These are phyloP conservation scores for Drosophila kikkawai DNA, from an alignment of 1,140 invertebrate species.

Conservation along the genomic window DNA sequence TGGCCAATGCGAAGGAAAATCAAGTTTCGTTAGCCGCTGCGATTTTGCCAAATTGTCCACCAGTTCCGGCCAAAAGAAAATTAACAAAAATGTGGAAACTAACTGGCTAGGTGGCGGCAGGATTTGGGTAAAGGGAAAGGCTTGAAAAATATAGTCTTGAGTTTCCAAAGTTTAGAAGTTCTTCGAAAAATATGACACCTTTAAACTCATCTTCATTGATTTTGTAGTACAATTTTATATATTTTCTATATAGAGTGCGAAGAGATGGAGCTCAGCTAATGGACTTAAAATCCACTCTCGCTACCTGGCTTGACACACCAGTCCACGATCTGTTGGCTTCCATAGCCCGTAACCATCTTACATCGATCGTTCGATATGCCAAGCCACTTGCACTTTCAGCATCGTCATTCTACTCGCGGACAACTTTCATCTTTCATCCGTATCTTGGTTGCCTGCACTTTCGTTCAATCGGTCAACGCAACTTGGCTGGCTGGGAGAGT, in stretches of 20 bases:
- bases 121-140: conserved; percentile 22
- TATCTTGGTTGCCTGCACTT: conserved; percentile 56
- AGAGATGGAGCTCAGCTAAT: not conserved
- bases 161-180: not conserved
- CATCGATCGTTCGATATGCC: conserved; percentile 61
- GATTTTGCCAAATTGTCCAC: conserved; percentile 27
- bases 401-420: conserved; percentile 45
- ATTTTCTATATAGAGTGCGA: not conserved
- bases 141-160: not conserved
- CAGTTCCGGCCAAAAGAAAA: conserved; percentile 58
- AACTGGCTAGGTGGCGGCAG: conserved; percentile 27
- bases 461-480: conserved; percentile 75
- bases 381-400: conserved; percentile 76
- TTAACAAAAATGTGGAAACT: conserved; percentile 26
- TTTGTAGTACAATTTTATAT: not conserved
- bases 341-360: conserved; percentile 68
- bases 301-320: conserved; percentile 35
- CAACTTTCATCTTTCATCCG: conserved; percentile 75
- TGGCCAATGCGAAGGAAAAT: conserved; percentile 57
- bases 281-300: conserved; percentile 16
- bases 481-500: conserved; percentile 18
- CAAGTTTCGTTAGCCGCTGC: conserved; percentile 29
- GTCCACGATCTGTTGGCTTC: conserved; percentile 24
- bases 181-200: not conserved
- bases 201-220: not conserved